phyloP scores from a whole-genome alignment of 2,888 invertebrate genomes.

The Gasteruption jaculator region DNA sequence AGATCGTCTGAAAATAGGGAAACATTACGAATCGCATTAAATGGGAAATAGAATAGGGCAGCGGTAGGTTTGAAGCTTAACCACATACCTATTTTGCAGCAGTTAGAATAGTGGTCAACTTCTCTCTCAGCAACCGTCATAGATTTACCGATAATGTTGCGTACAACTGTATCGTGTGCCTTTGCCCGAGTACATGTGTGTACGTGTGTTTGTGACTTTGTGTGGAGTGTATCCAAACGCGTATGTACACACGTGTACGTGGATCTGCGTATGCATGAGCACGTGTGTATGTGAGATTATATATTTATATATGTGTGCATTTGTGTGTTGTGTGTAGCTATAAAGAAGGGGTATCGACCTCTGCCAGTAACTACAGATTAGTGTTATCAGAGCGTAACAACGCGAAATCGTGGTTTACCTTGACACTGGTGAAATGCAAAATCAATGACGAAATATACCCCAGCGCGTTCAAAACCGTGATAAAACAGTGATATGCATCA shows the following conservation, averaged over 20 bases:
- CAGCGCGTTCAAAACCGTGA: slow-evolving; percentile 24
- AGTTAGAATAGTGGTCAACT: slow-evolving; percentile 33
- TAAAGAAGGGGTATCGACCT: slow-evolving; percentile 32
- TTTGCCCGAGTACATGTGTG: too few relatives aligned
- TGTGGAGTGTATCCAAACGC: slow-evolving; percentile 1
- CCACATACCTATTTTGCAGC: slow-evolving; percentile 43
- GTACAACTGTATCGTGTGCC: slow-evolving; percentile 21
- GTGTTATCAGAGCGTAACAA: slow-evolving; percentile 50
- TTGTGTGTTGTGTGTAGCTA: slow-evolving; percentile 16
- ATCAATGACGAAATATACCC: slow-evolving; percentile 28
- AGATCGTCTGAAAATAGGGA: too few relatives aligned
- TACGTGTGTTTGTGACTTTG: too few relatives aligned
- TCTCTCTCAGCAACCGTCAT: slow-evolving; percentile 28
- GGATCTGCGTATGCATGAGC: slow-evolving; percentile 4
- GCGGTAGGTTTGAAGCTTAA: slow-evolving; percentile 36
- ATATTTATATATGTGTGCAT: slow-evolving; percentile 31
- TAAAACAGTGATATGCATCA: too few relatives aligned
- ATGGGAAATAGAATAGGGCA: slow-evolving; percentile 28
- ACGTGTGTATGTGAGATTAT: slow-evolving; percentile 14
- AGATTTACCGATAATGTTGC: slow-evolving; percentile 47
- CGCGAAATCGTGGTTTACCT: slow-evolving; percentile 48
- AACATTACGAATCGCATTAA: too few relatives aligned
- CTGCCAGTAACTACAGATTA: slow-evolving; percentile 49
- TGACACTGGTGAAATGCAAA: slow-evolving; percentile 45
- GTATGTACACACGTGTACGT: slow-evolving; percentile 1